These are phyloP conservation scores for Carterocephalus palaemon DNA, from an alignment of 2,888 invertebrate species.

Conservation along the genomic window DNA sequence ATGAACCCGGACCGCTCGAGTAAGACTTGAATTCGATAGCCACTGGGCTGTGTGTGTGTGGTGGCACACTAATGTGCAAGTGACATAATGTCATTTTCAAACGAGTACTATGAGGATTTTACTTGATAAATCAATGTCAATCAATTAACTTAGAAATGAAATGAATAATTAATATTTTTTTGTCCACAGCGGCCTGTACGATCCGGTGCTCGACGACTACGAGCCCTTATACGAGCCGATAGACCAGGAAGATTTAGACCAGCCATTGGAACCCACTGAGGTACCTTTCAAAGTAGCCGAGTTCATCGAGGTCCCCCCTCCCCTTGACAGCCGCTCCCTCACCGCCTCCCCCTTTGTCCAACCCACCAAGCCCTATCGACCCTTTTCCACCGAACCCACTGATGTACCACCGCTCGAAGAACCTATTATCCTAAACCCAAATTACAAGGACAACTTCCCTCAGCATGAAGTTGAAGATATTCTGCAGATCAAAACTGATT, in stretches of 20 bases:
- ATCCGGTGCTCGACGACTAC: conserved; percentile 64
- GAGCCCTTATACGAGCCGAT: conserved; percentile 58
- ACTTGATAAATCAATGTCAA: too few relatives aligned
- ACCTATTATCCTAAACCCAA: conserved; percentile 60
- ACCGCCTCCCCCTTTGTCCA: conserved; percentile 51
- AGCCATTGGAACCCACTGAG: conserved; percentile 62
- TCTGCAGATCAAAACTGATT: conserved; percentile 28
- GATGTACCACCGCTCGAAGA: conserved; percentile 57
- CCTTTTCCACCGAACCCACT: conserved; percentile 60
- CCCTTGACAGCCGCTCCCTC: conserved; percentile 40
- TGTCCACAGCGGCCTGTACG: conserved; percentile 66
- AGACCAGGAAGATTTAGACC: conserved; percentile 64
- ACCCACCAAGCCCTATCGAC: conserved; percentile 53
- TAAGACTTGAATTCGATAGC: too few relatives aligned
- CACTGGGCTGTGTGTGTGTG: too few relatives aligned
- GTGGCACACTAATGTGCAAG: too few relatives aligned
- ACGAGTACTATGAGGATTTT: too few relatives aligned
- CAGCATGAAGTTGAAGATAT: conserved; percentile 36
- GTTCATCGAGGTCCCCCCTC: conserved; percentile 37
- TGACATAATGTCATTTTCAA: too few relatives aligned
- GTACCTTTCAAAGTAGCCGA: conserved; percentile 50
- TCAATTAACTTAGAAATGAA: too few relatives aligned
- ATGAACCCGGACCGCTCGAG: too few relatives aligned
- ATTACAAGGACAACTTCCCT: conserved; percentile 53
- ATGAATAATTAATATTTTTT: too few relatives aligned